These are phyloP conservation scores for Phrynosoma platyrhinos DNA, from an alignment of 2,113 vertebrate species.

Conservation along the genomic window DNA sequence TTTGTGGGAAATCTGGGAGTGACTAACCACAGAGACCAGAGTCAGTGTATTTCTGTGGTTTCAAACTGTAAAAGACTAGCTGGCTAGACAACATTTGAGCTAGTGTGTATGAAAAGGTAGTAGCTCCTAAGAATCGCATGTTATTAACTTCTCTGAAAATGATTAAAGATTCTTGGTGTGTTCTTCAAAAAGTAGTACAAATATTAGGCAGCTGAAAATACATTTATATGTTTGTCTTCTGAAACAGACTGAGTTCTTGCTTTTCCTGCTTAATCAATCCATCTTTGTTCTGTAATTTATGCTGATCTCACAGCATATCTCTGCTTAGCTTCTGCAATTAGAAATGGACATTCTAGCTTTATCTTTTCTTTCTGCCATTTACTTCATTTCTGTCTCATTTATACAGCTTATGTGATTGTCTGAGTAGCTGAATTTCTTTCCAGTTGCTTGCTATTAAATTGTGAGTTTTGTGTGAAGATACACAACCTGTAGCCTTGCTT, in stretches of 20 bases:
- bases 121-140: neutral
- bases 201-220: neutral
- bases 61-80: neutral
- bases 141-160: fast-evolving
- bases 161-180: too few species aligned
- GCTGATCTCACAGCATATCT: neutral
- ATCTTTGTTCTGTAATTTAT: neutral
- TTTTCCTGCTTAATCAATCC: neutral
- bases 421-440: neutral
- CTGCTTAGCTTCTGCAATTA: neutral
- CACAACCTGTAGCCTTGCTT: neutral
- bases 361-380: neutral
- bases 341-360: neutral
- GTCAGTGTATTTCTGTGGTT: neutral
- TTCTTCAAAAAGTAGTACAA: neutral
- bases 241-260: neutral
- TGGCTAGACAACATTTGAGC: neutral
- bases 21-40: conserved; percentile 9
- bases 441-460: neutral
- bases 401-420: neutral
- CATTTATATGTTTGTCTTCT: neutral
- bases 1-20: neutral
- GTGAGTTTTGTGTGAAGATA: neutral
- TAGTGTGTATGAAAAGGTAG: fast-evolving
- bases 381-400: neutral